Percentiles rank a stretch among this genome's conserved stretches.
phyloP scores from a whole-genome alignment of 2,888 invertebrate genomes.

The Caenorhabditis afra region DNA sequence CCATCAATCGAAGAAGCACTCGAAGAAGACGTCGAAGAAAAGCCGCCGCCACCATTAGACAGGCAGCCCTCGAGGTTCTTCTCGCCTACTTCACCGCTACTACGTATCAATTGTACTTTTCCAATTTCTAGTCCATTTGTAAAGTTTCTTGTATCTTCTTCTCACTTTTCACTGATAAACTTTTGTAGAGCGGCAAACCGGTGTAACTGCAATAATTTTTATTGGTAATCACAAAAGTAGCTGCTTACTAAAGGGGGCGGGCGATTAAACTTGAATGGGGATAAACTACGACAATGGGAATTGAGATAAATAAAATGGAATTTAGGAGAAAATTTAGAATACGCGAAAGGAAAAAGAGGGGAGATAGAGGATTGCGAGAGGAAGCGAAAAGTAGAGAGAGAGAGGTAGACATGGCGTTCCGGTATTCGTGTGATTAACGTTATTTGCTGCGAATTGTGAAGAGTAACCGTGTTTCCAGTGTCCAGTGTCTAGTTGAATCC shows the following conservation, averaged over 20 bases:
- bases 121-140: conserved; percentile 5
- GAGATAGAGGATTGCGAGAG: not conserved
- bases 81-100: conserved; percentile 7
- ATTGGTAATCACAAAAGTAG: too few species aligned
- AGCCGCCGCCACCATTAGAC: conserved; percentile 34
- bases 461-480: not conserved
- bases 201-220: not conserved
- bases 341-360: not conserved
- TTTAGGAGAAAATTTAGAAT: not conserved
- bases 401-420: not conserved
- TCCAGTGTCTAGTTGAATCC: conserved; percentile 58
- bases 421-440: not conserved
- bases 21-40: conserved; percentile 25
- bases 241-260: too few species aligned
- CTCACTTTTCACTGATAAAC: conserved; percentile 12
- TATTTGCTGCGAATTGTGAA: not conserved
- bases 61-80: not conserved
- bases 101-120: conserved; percentile 45
- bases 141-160: not conserved
- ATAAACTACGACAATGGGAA: not conserved
- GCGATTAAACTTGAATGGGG: not conserved
- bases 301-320: not conserved
- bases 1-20: conserved; percentile 32
- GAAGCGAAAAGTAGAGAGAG: not conserved
- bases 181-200: conserved; percentile 4